A percentile compares a stretch with the other conserved stretches of the same genome.
Conservation (phyloP, 2,797 vertebrate genomes). For the Anisognathus igniventris region DNA sequence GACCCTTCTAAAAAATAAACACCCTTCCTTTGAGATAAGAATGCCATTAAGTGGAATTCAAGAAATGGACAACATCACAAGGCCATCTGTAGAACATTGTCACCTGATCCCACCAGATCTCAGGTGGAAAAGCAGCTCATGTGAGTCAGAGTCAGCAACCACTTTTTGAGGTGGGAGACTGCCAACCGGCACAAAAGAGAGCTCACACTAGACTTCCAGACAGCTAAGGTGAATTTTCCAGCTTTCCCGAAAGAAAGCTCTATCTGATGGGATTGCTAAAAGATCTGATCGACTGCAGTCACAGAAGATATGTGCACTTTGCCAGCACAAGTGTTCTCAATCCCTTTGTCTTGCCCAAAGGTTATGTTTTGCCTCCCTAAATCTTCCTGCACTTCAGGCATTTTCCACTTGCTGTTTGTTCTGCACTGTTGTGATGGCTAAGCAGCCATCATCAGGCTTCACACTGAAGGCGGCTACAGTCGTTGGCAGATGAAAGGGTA, state of each 20-base stretch:
- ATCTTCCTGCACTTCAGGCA: background rate
- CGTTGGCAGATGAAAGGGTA: conserved; percentile 31
- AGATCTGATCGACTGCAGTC: background rate
- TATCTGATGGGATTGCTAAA: background rate
- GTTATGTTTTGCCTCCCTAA: background rate
- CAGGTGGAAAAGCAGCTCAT: background rate
- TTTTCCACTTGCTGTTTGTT: background rate
- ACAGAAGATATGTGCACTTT: background rate
- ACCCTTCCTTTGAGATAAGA: background rate
- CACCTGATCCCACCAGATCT: background rate
- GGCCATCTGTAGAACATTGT: background rate
- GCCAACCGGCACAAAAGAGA: background rate
- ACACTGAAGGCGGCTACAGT: background rate
- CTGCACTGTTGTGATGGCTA: background rate
- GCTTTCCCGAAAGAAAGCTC: background rate
- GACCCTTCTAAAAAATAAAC: background rate
- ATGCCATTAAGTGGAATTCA: background rate
- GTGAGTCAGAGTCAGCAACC: background rate
- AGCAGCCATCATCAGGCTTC: background rate
- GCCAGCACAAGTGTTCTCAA: background rate
- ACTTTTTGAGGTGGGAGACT: background rate
- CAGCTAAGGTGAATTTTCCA: background rate
- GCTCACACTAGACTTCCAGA: background rate
- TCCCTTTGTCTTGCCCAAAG: background rate
- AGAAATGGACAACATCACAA: background rate